Evolutionary conservation across 30 jellyfish, hydroid and myxozoan species (phyloP).

Genomic region (Hydractinia echinata): DNA sequence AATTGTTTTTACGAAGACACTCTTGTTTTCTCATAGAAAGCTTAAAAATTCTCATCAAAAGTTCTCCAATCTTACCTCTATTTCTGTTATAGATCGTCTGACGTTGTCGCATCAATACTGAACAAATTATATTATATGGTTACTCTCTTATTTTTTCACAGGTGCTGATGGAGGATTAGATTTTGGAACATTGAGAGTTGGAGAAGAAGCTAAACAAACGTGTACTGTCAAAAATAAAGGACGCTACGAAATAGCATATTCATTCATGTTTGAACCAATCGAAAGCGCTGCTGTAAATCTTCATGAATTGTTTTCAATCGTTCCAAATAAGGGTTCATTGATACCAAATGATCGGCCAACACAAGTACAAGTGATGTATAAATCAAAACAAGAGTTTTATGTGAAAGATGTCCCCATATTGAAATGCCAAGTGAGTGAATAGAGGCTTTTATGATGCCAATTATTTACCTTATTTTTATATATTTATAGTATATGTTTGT

Average conservation of each 20-base stretch:
- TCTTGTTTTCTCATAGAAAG: too few relatives aligned
- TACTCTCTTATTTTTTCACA: background rate
- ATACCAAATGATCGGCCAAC: conserved; percentile 93
- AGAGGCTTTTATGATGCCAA: background rate
- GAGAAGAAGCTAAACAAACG: conserved; percentile 78
- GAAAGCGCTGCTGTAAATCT: conserved; percentile 38
- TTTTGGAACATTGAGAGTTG: conserved; percentile 81
- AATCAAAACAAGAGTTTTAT: conserved; percentile 54
- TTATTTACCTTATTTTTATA: too few relatives aligned
- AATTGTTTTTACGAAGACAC: too few relatives aligned
- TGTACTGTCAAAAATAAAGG: conserved; percentile 92
- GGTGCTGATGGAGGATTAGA: conserved; percentile 99
- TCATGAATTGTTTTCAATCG: conserved; percentile 53
- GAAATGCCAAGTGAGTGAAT: conserved; percentile 70
- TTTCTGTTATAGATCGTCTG: too few relatives aligned
- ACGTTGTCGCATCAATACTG: too few relatives aligned
- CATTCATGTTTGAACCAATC: conserved; percentile 55
- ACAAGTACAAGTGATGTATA: conserved; percentile 76
- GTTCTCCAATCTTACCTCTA: too few relatives aligned
- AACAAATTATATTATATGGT: too few relatives aligned
- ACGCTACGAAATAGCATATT: conserved; percentile 76
- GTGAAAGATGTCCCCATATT: conserved; percentile 77
- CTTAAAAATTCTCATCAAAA: too few relatives aligned
- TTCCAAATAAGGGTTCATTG: conserved; percentile 78
- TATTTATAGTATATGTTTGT: too few relatives aligned